Percentiles rank a stretch among this genome's conserved stretches.
Evolutionary conservation across 2,888 invertebrate genomes (phyloP).

Genomic region (Cabera pusaria): DNA sequence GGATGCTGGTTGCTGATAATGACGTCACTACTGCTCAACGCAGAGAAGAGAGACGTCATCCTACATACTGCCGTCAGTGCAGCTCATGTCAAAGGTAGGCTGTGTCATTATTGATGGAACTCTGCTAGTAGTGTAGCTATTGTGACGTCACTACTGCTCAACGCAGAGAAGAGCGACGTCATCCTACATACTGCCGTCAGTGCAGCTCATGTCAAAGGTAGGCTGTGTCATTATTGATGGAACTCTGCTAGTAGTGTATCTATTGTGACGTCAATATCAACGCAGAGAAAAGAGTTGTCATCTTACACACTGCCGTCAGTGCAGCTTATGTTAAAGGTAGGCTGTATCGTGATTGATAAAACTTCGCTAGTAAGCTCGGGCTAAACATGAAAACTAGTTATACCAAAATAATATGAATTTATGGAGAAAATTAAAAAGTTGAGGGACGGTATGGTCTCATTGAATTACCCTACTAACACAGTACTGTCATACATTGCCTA

Average conservation of each 20-base stretch:
- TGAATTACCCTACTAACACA: too few relatives aligned
- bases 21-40: slow-evolving; percentile 86
- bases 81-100: slow-evolving; percentile 74
- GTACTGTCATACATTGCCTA: too few relatives aligned
- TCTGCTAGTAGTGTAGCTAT: too few relatives aligned
- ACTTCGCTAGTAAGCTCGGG: too few relatives aligned
- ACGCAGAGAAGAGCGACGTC: slow-evolving; percentile 85
- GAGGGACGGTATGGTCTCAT: too few relatives aligned
- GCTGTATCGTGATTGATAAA: too few relatives aligned
- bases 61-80: slow-evolving; percentile 86
- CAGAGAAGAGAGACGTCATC: slow-evolving; percentile 84
- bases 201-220: slow-evolving; percentile 74
- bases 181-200: slow-evolving; percentile 86
- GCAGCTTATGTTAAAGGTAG: slow-evolving; percentile 74
- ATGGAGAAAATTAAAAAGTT: too few relatives aligned
- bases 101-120: too few relatives aligned
- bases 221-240: too few relatives aligned
- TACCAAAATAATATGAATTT: too few relatives aligned
- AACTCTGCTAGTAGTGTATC: too few relatives aligned
- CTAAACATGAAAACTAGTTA: too few relatives aligned
- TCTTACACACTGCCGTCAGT: slow-evolving; percentile 86
- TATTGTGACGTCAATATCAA: slow-evolving; percentile 87
- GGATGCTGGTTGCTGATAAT: slow-evolving; percentile 87
- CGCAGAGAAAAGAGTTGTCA: slow-evolving; percentile 84
- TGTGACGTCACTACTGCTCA: slow-evolving; percentile 86